These are phyloP conservation scores for Mycetomoellerius zeteki DNA, from an alignment of 1,140 invertebrate species.

Conservation along the genomic window DNA sequence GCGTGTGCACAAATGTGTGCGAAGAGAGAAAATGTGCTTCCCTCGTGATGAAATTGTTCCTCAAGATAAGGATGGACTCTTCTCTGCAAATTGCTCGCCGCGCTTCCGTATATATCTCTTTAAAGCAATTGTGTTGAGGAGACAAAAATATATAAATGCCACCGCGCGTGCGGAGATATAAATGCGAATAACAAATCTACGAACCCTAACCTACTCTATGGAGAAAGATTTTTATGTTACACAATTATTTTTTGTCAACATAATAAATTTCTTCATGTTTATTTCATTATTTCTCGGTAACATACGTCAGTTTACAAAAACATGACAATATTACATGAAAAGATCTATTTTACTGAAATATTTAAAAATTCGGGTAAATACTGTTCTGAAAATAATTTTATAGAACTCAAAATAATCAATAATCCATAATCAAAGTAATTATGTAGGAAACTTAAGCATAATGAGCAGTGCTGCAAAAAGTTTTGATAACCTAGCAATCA, in stretches of 20 bases:
- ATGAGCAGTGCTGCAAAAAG: too few relatives aligned
- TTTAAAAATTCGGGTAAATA: too few relatives aligned
- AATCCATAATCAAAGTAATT: too few relatives aligned
- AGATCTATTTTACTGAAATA: too few relatives aligned
- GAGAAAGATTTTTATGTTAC: constrained; percentile 8
- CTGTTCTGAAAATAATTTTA: too few relatives aligned
- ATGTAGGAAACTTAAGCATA: too few relatives aligned
- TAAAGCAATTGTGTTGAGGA: constrained; percentile 23
- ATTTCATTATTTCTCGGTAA: background rate
- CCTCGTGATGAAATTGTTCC: constrained; percentile 69
- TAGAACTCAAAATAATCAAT: too few relatives aligned
- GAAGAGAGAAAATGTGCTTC: constrained; percentile 24
- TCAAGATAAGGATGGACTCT: constrained; percentile 41
- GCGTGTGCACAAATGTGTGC: background rate
- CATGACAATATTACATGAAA: background rate
- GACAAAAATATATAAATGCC: constrained; percentile 29
- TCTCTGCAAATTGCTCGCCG: constrained; percentile 34
- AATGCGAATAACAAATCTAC: constrained; percentile 26
- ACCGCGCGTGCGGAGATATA: constrained; percentile 1
- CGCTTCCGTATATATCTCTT: background rate
- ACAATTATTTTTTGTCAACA: background rate
- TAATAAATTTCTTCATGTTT: constrained; percentile 2
- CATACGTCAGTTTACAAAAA: background rate
- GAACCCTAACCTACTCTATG: background rate
- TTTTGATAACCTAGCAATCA: too few relatives aligned